Conservation (phyloP, 2,797 vertebrate genomes). For the Huso huso region DNA sequence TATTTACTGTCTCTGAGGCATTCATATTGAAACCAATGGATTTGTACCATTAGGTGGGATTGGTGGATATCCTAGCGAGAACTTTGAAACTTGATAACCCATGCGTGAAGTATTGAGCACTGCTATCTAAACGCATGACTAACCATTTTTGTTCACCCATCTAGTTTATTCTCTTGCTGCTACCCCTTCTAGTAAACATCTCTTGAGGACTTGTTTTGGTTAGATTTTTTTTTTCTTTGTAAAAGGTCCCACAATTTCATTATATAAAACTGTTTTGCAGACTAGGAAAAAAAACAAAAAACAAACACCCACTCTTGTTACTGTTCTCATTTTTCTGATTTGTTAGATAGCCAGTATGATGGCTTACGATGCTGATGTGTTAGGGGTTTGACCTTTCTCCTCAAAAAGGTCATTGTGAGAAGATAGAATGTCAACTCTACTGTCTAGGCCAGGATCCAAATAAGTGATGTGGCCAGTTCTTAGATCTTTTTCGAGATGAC, state of each 20-base stretch:
- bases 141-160: constrained; percentile 42
- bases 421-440: too few species aligned
- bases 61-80: constrained; percentile 21
- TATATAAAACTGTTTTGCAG: not conserved
- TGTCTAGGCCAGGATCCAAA: not conserved
- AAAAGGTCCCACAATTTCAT: not conserved
- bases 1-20: constrained; percentile 38
- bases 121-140: constrained; percentile 47
- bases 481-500: not conserved
- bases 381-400: not conserved
- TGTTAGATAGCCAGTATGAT: not conserved
- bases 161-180: constrained; percentile 46
- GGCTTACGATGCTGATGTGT: not conserved
- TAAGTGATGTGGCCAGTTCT: not conserved
- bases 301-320: not conserved
- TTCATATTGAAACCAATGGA: constrained; percentile 49
- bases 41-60: constrained; percentile 35
- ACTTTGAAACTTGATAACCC: constrained; percentile 24
- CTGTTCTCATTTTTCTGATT: too few species aligned
- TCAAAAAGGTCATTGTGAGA: not conserved
- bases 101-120: constrained; percentile 47
- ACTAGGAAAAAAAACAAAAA: not conserved
- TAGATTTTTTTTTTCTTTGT: constrained; percentile 8
- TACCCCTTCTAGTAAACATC: constrained; percentile 38
- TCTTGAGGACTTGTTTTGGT: constrained; percentile 19